phyloP scores from a whole-genome alignment of 2,113 vertebrate species.

The Pavo muticus region DNA sequence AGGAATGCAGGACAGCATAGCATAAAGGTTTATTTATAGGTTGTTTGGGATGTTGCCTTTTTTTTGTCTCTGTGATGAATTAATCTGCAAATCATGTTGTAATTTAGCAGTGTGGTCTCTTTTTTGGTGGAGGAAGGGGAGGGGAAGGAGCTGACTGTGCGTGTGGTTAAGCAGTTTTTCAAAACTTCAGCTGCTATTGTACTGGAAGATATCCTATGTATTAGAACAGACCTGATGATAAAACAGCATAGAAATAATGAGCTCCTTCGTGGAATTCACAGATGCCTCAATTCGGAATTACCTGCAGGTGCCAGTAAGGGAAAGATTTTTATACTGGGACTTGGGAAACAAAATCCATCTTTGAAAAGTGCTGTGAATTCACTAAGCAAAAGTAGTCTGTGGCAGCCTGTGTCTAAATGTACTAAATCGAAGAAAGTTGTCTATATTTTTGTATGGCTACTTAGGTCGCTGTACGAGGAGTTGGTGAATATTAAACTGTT shows the following conservation, averaged over 20 bases:
- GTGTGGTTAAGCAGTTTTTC: not conserved
- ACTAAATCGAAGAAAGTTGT: not conserved
- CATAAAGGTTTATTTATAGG: not conserved
- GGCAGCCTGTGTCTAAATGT: not conserved
- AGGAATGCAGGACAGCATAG: not conserved
- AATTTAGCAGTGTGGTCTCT: not conserved
- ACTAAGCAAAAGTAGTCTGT: not conserved
- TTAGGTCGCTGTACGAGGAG: not conserved
- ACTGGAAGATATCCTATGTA: not conserved
- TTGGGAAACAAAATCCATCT: not conserved
- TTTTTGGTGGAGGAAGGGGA: not conserved
- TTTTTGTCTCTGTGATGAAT: not conserved
- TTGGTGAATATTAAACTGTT: not conserved
- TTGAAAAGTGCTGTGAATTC: not conserved
- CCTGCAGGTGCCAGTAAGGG: not conserved
- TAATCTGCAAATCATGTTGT: not conserved
- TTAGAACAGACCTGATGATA: not conserved
- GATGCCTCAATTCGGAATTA: not conserved
- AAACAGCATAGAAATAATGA: not conserved
- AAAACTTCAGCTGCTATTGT: not conserved
- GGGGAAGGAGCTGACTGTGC: not conserved
- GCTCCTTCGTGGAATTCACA: not conserved
- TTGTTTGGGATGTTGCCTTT: not conserved
- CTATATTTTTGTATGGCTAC: not conserved
- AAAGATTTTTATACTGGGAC: not conserved